phyloP scores from a whole-genome alignment of 2,888 invertebrate genomes.

The Cancer borealis region DNA sequence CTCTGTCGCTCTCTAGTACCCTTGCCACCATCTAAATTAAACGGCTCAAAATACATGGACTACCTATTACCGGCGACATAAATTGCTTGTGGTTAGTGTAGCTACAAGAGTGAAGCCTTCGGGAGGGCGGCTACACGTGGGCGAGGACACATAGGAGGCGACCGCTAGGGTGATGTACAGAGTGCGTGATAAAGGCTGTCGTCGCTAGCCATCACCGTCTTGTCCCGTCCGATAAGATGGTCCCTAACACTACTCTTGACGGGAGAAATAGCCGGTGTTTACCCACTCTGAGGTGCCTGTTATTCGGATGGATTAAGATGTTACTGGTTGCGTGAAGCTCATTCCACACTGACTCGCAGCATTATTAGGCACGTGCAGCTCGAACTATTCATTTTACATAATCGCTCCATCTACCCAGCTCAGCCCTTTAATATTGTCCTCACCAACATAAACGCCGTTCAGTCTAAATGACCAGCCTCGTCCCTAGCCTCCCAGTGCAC shows the following conservation, averaged over 20 bases:
- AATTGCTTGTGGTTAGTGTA: conserved; percentile 2
- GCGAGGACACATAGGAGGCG: not conserved
- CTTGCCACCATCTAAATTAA: not conserved
- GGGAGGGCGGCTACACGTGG: not conserved
- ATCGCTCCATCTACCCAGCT: not conserved
- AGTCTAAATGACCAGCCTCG: too few species aligned
- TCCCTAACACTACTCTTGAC: conserved; percentile 35
- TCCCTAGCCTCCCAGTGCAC: not conserved
- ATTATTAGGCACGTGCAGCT: not conserved
- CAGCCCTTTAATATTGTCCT: too few species aligned
- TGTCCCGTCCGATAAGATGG: conserved; percentile 30
- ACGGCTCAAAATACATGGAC: not conserved
- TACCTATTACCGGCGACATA: not conserved
- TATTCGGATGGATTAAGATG: not conserved
- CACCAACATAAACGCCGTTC: too few species aligned
- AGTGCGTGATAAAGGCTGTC: conserved; percentile 46
- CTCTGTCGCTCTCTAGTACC: not conserved
- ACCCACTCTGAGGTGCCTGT: conserved; percentile 8
- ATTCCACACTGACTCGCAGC: not conserved
- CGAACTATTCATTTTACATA: not conserved
- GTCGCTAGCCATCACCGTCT: conserved; percentile 52
- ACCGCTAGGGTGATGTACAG: conserved; percentile 10
- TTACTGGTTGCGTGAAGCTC: not conserved
- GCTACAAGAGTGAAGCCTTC: not conserved
- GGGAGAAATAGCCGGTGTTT: conserved; percentile 32